Evolutionary conservation across 2,888 invertebrate genomes (phyloP).

Genomic region (Drosophila parthenogenetica): DNA sequence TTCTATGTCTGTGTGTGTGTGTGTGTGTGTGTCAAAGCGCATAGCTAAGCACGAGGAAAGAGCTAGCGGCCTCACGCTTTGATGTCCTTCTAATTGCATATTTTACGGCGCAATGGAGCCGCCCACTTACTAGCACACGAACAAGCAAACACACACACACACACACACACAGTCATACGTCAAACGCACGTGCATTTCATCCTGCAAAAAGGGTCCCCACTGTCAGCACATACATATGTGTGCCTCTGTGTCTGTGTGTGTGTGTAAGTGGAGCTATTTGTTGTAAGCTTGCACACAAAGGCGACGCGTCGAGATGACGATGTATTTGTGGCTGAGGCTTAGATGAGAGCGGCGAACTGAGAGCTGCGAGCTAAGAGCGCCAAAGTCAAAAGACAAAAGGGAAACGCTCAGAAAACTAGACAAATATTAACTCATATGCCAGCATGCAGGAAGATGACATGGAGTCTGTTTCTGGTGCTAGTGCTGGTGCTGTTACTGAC

Average conservation of each 20-base stretch:
- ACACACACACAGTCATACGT: slow-evolving; percentile 20
- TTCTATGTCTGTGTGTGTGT: not conserved
- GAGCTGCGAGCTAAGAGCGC: slow-evolving; percentile 37
- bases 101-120: slow-evolving; percentile 74
- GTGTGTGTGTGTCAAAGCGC: slow-evolving; percentile 56
- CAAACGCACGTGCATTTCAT: slow-evolving; percentile 46
- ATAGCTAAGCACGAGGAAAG: slow-evolving; percentile 52
- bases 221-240: slow-evolving; percentile 14
- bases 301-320: slow-evolving; percentile 41
- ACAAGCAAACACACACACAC: slow-evolving; percentile 18
- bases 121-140: slow-evolving; percentile 41
- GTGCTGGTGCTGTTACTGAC: not conserved
- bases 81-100: slow-evolving; percentile 80
- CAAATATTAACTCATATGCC: slow-evolving; percentile 73
- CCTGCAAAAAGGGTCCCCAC: slow-evolving; percentile 62
- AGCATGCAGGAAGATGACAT: slow-evolving; percentile 19
- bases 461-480: not conserved
- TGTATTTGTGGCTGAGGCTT: slow-evolving; percentile 17
- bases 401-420: slow-evolving; percentile 71
- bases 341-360: slow-evolving; percentile 9
- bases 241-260: slow-evolving; percentile 11
- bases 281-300: slow-evolving; percentile 50
- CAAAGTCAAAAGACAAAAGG: slow-evolving; percentile 68
- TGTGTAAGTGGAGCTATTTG: slow-evolving; percentile 74
- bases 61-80: slow-evolving; percentile 59